A percentile compares a stretch with the other conserved stretches of the same genome.
phyloP scores from a whole-genome alignment of 2,113 vertebrate genomes.

The Ranitomeya imitator region DNA sequence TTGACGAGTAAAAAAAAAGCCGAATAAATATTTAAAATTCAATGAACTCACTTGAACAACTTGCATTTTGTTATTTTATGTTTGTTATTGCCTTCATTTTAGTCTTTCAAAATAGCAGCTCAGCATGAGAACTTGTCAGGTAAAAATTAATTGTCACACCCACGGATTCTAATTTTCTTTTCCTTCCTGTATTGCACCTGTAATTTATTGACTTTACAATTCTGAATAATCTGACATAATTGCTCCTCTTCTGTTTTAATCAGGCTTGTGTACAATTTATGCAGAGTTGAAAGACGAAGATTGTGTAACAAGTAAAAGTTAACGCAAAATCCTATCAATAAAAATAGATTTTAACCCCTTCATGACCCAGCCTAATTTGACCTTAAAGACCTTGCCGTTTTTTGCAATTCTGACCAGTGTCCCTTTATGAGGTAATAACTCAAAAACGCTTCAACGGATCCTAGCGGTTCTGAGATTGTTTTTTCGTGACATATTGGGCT shows the following conservation, averaged over 20 bases:
- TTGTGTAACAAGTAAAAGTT: slow-evolving; percentile 15
- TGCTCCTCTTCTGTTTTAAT: slow-evolving; percentile 47
- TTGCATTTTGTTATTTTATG: slow-evolving; percentile 34
- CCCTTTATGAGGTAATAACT: no score
- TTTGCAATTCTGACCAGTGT: no score
- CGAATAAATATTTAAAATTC: slow-evolving; percentile 36
- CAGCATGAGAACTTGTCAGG: slow-evolving; percentile 51
- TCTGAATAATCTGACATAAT: slow-evolving; percentile 55
- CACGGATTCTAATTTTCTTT: slow-evolving; percentile 48
- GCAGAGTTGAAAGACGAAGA: not conserved
- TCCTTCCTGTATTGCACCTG: slow-evolving; percentile 56
- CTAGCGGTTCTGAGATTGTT: no score
- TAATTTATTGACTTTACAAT: slow-evolving; percentile 53
- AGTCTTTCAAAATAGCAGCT: slow-evolving; percentile 17
- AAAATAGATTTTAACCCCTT: not conserved
- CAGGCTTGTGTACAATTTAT: slow-evolving; percentile 15
- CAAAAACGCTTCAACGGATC: no score
- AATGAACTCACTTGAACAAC: slow-evolving; percentile 14
- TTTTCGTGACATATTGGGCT: no score
- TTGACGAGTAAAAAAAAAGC: slow-evolving; percentile 18
- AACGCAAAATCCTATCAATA: not conserved
- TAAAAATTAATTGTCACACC: slow-evolving; percentile 50
- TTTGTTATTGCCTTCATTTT: slow-evolving; percentile 21
- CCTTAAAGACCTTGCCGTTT: no score
- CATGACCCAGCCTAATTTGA: no score